A percentile compares a stretch with the other conserved stretches of the same genome.
Evolutionary conservation across 2,888 invertebrate genomes (phyloP).

Genomic region (Aleiodes leptofemur): DNA sequence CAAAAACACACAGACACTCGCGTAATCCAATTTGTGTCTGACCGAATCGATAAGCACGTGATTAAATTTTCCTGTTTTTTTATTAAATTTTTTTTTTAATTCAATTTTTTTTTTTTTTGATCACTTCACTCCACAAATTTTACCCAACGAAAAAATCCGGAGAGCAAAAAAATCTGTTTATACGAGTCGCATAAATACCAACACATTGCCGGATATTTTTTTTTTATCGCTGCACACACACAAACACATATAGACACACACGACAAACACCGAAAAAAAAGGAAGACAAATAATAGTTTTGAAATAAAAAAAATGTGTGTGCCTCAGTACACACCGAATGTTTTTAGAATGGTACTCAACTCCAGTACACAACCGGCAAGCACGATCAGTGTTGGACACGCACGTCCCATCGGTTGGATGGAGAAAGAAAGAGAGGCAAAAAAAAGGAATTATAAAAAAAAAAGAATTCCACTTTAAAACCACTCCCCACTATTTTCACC

Average conservation of each 20-base stretch:
- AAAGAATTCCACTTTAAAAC: slow-evolving; percentile 51
- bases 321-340: slow-evolving; percentile 57
- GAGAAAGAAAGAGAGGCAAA: slow-evolving; percentile 46
- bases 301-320: background rate
- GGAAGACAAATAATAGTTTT: background rate
- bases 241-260: slow-evolving; percentile 13
- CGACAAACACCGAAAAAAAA: too few species aligned
- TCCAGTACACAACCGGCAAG: slow-evolving; percentile 65
- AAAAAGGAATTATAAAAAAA: slow-evolving; percentile 46
- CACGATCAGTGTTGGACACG: slow-evolving; percentile 64
- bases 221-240: slow-evolving; percentile 46
- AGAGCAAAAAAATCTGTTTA: slow-evolving; percentile 9
- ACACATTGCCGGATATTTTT: slow-evolving; percentile 63
- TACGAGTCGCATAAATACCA: background rate
- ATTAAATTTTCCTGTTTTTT: slow-evolving; percentile 1
- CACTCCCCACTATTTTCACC: background rate
- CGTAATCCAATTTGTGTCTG: slow-evolving; percentile 45
- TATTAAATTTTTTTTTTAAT: background rate
- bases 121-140: background rate
- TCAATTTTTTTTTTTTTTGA: too few species aligned
- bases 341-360: slow-evolving; percentile 68
- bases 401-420: slow-evolving; percentile 66
- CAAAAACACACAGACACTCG: slow-evolving; percentile 8
- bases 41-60: slow-evolving; percentile 24
- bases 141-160: background rate